Conservation (phyloP, 2,888 invertebrate genomes). For the Pediacus dermestoides region DNA sequence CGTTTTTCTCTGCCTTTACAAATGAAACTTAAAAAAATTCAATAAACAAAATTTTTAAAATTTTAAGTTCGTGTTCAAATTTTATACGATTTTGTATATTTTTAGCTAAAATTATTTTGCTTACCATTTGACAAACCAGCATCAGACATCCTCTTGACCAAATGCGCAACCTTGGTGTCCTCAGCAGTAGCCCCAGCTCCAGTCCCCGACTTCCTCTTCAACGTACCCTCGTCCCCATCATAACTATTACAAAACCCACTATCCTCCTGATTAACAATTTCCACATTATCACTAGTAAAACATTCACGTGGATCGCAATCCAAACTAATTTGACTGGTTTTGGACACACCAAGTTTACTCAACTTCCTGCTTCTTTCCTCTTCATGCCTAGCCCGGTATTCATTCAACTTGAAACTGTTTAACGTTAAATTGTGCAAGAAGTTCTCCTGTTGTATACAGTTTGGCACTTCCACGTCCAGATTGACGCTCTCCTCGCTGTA, state of each 20-base stretch:
- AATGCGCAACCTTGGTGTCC: constrained; percentile 16
- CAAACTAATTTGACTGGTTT: constrained; percentile 48
- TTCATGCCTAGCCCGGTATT: constrained; percentile 41
- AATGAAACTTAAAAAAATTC: no score
- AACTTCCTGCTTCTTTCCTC: constrained; percentile 41
- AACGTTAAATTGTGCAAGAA: constrained; percentile 41
- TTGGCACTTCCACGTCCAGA: constrained; percentile 38
- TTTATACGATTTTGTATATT: no score
- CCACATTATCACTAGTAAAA: constrained; percentile 38
- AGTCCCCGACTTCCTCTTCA: constrained; percentile 18
- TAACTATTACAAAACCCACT: constrained; percentile 16
- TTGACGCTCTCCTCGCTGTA: constrained; percentile 58
- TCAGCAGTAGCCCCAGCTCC: constrained; percentile 7
- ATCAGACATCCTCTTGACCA: constrained; percentile 33
- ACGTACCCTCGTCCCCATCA: constrained; percentile 21
- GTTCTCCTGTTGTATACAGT: constrained; percentile 25
- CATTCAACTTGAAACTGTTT: constrained; percentile 48
- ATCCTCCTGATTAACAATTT: constrained; percentile 34
- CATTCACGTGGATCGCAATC: constrained; percentile 42
- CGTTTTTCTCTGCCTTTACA: no score
- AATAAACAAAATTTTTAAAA: no score
- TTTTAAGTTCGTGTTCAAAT: no score
- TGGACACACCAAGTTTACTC: constrained; percentile 47
- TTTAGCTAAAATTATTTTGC: constrained; percentile 9
- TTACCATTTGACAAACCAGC: constrained; percentile 27